Evolutionary conservation across 2,888 invertebrate genomes (phyloP), one percentile per base, ranked within the genome.

Genomic region (Melieria omissa): DNA sequence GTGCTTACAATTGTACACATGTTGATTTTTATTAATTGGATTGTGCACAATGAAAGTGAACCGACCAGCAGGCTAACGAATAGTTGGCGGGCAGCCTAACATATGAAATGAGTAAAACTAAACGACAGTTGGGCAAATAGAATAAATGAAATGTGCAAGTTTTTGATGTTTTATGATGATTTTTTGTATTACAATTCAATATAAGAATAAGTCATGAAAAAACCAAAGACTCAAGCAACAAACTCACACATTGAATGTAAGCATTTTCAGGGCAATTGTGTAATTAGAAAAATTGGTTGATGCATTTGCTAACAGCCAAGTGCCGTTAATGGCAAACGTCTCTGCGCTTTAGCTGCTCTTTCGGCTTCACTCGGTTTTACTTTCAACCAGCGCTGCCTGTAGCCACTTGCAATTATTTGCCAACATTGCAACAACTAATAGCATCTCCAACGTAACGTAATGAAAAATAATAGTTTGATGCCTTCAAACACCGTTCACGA

Each of bases 11-110:
- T 58, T 58, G n/a, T 58, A n/a, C 58, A 58, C 58, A 58, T 58
- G 58, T 58, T 58, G 16, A 58, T 44, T n/a, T 58, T 58, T 29
- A 58, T 58, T 58, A 58, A 58, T 58, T 58, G 58, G 16, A 16
- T 58, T 58, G 58, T 14, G 29, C 12, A 29, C 8, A 49, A 49
- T 49, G 12, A 49, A 52, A 52, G 14, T 52, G 14, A 52, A 5
- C 14, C 10, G 14, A 52, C 52, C 12, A 12, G 29, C n/a, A 58
- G 58, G 16, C 29, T 5, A 58, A n/a, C n/a, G 58, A 58, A 7
- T 16, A 41, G 1, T 29, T 29, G 29, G 12, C 0, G 29, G 41
- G 16, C 58, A 9, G 16, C 12, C n/a, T 4, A 14, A 10, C 58
- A 52, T 3, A 29, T 29, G 29, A 29, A 29, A 29, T 29, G 29